A percentile compares a stretch with the other conserved stretches of the same genome.
Conservation (phyloP, 2,113 vertebrate genomes). For the Columba janthina region DNA sequence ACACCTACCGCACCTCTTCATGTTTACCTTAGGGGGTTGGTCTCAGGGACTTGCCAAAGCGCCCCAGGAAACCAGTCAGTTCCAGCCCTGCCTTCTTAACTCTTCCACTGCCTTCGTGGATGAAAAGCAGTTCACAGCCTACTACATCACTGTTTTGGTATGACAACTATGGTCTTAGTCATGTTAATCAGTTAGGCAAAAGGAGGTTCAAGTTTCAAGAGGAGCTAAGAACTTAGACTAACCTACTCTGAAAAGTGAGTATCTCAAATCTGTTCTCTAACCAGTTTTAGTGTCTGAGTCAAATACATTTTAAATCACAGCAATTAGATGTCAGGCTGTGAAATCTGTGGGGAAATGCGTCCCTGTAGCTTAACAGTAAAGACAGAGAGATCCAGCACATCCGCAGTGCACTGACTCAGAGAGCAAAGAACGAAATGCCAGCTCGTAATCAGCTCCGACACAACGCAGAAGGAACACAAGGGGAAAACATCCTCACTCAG, state of each 20-base stretch:
- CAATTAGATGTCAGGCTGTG: not conserved
- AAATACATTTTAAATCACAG: not conserved
- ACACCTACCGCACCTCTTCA: conserved; percentile 77
- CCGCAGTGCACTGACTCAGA: not conserved
- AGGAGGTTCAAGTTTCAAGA: not conserved
- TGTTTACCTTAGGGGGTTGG: conserved; percentile 75
- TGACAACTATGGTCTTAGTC: conserved; percentile 19
- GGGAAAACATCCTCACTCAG: not conserved
- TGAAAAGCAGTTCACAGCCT: not conserved
- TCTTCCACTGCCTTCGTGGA: conserved; percentile 1
- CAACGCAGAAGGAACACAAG: not conserved
- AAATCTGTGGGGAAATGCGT: not conserved
- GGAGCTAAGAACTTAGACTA: not conserved
- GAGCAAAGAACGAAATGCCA: not conserved
- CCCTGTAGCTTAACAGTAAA: not conserved
- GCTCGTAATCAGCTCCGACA: not conserved
- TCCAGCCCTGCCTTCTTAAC: conserved; percentile 67
- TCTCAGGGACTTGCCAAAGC: conserved; percentile 65
- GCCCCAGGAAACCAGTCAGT: conserved; percentile 28
- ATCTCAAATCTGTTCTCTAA: not conserved
- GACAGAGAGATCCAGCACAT: not conserved
- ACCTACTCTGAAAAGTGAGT: not conserved
- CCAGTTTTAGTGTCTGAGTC: not conserved
- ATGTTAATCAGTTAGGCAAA: not conserved
- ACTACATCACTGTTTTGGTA: conserved; percentile 17